Evolutionary conservation across 2,113 vertebrate genomes (phyloP).

Genomic region (Merops nubicus): DNA sequence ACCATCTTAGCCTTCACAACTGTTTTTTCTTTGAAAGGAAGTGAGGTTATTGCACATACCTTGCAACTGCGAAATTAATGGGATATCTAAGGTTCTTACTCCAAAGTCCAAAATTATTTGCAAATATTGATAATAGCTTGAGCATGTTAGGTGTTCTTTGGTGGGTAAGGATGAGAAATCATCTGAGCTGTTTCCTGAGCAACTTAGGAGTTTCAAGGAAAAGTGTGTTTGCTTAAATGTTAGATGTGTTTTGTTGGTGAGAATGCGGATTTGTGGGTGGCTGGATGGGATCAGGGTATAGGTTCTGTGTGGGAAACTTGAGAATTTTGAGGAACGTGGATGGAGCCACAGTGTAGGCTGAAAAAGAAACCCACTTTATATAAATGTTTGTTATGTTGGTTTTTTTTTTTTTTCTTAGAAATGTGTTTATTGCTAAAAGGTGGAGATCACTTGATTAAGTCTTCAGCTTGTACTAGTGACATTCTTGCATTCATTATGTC

Average conservation of each 20-base stretch:
- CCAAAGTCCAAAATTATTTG: neutral
- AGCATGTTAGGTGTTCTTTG: neutral
- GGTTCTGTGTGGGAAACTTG: neutral
- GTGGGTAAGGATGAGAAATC: neutral
- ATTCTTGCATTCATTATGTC: neutral
- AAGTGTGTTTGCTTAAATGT: neutral
- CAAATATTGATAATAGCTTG: neutral
- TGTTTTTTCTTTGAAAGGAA: neutral
- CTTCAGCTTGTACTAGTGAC: neutral
- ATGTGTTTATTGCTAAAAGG: neutral
- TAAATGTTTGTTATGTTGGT: neutral
- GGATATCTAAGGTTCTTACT: neutral
- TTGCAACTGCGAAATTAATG: neutral
- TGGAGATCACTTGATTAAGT: neutral
- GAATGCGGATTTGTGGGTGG: neutral
- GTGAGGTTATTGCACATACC: neutral
- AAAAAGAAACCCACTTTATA: neutral
- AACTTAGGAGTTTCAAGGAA: neutral
- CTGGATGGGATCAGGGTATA: neutral
- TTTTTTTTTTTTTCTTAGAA: neutral
- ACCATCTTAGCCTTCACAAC: neutral
- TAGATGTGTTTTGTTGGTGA: neutral
- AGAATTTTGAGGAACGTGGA: neutral
- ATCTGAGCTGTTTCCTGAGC: neutral
- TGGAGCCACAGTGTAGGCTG: neutral